Conservation (phyloP, 1,140 invertebrate species). For the Ips nitidus region DNA sequence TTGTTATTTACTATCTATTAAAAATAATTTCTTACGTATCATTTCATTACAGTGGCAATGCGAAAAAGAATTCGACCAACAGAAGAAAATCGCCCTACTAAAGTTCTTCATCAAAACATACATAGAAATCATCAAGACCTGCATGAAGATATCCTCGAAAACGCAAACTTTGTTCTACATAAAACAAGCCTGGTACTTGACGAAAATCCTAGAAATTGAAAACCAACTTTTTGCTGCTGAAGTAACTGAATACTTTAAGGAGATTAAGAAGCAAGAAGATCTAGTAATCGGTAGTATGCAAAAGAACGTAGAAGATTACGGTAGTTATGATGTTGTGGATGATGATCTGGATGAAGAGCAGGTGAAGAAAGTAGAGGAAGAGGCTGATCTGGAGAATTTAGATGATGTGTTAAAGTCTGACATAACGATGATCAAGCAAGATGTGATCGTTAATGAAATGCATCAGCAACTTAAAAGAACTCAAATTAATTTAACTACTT, state of each 20-base stretch:
- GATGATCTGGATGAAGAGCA: neutral
- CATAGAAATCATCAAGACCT: conserved; percentile 63
- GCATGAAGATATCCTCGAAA: conserved; percentile 60
- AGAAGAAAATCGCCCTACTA: conserved; percentile 52
- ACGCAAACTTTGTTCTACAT: conserved; percentile 66
- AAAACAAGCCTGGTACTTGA: conserved; percentile 67
- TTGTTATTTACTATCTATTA: conserved; percentile 9
- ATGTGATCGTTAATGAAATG: neutral
- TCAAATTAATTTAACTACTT: conserved; percentile 24
- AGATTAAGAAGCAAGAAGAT: conserved; percentile 22
- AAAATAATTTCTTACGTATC: neutral
- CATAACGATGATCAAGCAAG: neutral
- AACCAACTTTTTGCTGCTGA: conserved; percentile 52
- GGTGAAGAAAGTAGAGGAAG: neutral
- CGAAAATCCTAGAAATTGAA: conserved; percentile 62
- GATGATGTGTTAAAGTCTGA: neutral
- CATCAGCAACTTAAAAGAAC: conserved; percentile 25
- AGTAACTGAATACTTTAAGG: conserved; percentile 18
- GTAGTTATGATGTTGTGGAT: conserved; percentile 8
- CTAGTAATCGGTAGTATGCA: conserved; percentile 12
- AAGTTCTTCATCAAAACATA: conserved; percentile 72
- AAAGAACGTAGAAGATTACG: neutral
- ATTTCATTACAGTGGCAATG: conserved; percentile 30
- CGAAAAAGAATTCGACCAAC: conserved; percentile 24
- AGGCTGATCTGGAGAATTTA: neutral